Evolutionary conservation across 2,113 vertebrate genomes (phyloP), one percentile per base, ranked within the genome.

Genomic region (Coregonus clupeaformis): DNA sequence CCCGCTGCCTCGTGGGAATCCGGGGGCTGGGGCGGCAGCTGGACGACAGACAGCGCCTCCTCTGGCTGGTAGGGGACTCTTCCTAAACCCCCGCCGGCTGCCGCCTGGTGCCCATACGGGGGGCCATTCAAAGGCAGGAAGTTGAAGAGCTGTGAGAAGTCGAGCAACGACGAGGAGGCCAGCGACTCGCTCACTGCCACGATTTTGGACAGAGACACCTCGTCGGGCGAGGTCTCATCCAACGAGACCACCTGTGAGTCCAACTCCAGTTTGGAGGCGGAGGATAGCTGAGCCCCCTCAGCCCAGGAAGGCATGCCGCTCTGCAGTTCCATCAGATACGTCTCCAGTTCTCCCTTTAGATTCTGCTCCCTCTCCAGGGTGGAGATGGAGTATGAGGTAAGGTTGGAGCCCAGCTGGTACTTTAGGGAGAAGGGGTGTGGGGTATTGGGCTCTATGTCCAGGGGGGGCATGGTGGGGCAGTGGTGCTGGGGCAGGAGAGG

Each of bases 111-210:
- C 45, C 93, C 95, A 82, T 96, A 99, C 2, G 93, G 93, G 71
- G 97, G 95, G 74, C 95, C 95, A 32, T 97, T 98, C 81, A 97
- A 92, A n/a, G 97, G 97, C 91, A 99, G 94, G 91, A 98, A 99
- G 92, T 96, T 97, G 86, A 98, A 98, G 74, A 98, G 92, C 89
- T 98, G 97, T 49, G 96, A 97, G 71, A 98, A 98, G 91, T 99
- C 98, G 91, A 99, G 94, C 45, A 96, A 93, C 30, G 30, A 96
- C 24, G 95, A 94, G 65, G 96, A 91, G 55, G 92, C 96, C 79
- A 97, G 91, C 78, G 95, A 92, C 89, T 99, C 97, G 0, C 93
- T 91, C 82, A 94, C 90, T 63, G 93, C 73, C 74, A 87, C 82
- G 82, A 94, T 95, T 93, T 98, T 98, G 75, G 95, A 93, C 82